Evolutionary conservation across 2,888 invertebrate genomes (phyloP).

Genomic region (Malthinus seriepunctatus): DNA sequence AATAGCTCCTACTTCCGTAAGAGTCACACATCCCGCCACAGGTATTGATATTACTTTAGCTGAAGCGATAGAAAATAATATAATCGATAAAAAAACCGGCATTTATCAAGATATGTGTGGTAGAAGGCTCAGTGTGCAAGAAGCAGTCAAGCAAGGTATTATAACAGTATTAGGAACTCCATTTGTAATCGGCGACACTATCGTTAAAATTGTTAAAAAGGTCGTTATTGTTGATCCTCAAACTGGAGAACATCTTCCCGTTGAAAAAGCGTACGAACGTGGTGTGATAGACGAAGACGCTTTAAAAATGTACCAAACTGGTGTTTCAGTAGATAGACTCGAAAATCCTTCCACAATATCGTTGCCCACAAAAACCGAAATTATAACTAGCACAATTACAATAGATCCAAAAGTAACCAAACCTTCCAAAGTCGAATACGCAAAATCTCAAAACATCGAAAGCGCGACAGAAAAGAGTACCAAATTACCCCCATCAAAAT

Average conservation of each 20-base stretch:
- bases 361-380: conserved; percentile 24
- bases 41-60: conserved; percentile 68
- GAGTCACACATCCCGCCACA: conserved; percentile 70
- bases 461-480: conserved; percentile 50
- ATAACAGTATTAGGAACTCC: conserved; percentile 76
- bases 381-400: conserved; percentile 17
- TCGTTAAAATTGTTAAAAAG: conserved; percentile 58
- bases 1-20: conserved; percentile 68
- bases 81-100: conserved; percentile 72
- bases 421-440: conserved; percentile 50
- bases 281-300: conserved; percentile 69
- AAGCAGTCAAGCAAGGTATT: conserved; percentile 79
- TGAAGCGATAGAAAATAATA: conserved; percentile 76
- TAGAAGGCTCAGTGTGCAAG: conserved; percentile 67
- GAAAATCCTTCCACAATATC: conserved; percentile 39
- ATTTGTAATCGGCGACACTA: conserved; percentile 70
- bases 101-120: conserved; percentile 70
- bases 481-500: conserved; percentile 36
- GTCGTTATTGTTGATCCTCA: conserved; percentile 76
- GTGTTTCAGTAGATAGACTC: conserved; percentile 43
- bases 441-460: conserved; percentile 28
- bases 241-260: conserved; percentile 77
- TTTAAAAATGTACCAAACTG: conserved; percentile 59
- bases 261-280: conserved; percentile 78
- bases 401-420: conserved; percentile 57